phyloP scores from a whole-genome alignment of 2,888 invertebrate genomes.

The Tipula confusa region DNA sequence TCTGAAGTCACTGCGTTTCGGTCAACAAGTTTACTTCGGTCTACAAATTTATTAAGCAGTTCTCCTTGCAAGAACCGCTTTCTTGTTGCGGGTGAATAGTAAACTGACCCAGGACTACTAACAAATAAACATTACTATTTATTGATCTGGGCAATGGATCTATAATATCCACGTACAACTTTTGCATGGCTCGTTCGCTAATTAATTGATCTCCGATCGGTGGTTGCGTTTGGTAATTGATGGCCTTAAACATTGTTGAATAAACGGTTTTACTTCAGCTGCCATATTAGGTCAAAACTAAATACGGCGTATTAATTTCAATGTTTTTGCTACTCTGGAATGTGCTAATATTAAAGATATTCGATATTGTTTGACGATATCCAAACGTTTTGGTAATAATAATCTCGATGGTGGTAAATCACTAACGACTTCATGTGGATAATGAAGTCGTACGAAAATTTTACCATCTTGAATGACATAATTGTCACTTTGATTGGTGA shows the following conservation, averaged over 20 bases:
- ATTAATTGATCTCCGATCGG: neutral
- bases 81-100: no score
- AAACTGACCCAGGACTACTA: neutral
- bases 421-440: neutral
- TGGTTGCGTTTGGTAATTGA: neutral
- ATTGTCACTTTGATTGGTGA: no score
- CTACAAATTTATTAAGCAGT: no score
- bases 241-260: no score
- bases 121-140: neutral
- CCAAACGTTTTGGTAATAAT: neutral
- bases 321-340: neutral
- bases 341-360: neutral
- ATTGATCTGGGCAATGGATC: neutral
- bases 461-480: no score
- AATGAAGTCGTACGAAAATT: no score
- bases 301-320: slow-evolving; percentile 30
- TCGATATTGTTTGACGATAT: no score
- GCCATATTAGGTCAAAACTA: neutral
- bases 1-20: no score
- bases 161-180: neutral
- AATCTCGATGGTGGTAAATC: no score
- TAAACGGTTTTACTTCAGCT: no score
- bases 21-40: no score
- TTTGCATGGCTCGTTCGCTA: neutral
- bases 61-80: no score